phyloP scores from a whole-genome alignment of 1,140 invertebrate genomes.

The Leptinotarsa lineolata region DNA sequence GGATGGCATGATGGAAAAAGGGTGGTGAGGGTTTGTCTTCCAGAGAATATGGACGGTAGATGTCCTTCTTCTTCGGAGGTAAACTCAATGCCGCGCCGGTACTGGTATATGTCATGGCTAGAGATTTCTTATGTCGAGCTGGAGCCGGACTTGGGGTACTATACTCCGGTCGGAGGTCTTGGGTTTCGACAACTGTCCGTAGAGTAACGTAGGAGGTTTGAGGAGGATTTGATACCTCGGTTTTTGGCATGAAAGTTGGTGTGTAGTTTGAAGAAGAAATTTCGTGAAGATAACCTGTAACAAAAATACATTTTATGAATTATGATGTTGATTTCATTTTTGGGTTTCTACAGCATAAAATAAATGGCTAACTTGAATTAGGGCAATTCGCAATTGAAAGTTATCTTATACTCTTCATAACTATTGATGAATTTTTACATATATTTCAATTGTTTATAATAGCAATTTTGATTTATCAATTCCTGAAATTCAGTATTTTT shows the following conservation, averaged over 20 bases:
- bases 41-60: slow-evolving; percentile 82
- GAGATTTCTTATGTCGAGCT: slow-evolving; percentile 66
- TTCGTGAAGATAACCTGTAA: slow-evolving; percentile 60
- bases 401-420: too few species aligned
- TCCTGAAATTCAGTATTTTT: too few species aligned
- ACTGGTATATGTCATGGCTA: slow-evolving; percentile 81
- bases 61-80: slow-evolving; percentile 86
- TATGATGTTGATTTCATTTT: too few species aligned
- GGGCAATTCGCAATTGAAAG: too few species aligned
- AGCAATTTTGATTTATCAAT: too few species aligned
- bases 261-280: slow-evolving; percentile 52
- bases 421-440: too few species aligned
- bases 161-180: slow-evolving; percentile 54
- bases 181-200: slow-evolving; percentile 63
- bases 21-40: slow-evolving; percentile 62
- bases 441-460: too few species aligned
- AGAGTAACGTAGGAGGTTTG: slow-evolving; percentile 68
- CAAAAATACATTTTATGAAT: slow-evolving; percentile 28
- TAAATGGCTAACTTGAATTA: too few species aligned
- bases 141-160: slow-evolving; percentile 56
- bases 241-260: slow-evolving; percentile 51
- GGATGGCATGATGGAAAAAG: slow-evolving; percentile 56
- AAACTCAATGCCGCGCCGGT: slow-evolving; percentile 78
- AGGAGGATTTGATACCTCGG: slow-evolving; percentile 45
- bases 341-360: too few species aligned